Evolutionary conservation across 1,140 invertebrate species (phyloP).

Genomic region (Cardiocondyla obscurior): DNA sequence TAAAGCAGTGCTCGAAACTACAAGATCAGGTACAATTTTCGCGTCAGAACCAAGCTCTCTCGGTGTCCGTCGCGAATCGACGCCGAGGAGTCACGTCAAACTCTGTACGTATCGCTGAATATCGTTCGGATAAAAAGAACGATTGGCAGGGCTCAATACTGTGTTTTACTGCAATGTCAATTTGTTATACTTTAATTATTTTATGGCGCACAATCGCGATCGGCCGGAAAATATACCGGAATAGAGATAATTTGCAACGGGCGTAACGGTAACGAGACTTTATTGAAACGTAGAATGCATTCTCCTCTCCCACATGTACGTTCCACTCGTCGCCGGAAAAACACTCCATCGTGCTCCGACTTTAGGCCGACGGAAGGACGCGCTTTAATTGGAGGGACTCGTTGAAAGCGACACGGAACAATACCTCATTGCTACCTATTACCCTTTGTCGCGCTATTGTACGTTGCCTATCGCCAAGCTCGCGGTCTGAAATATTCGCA

Average conservation of each 20-base stretch:
- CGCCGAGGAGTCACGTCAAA: neutral
- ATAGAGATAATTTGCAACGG: slow-evolving; percentile 26
- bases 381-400: slow-evolving; percentile 48
- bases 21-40: neutral
- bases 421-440: slow-evolving; percentile 56
- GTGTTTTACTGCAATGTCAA: slow-evolving; percentile 16
- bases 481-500: slow-evolving; percentile 11
- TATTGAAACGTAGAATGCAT: slow-evolving; percentile 31
- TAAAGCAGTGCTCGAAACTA: neutral
- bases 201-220: slow-evolving; percentile 6
- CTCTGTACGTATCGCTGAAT: neutral
- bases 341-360: slow-evolving; percentile 19
- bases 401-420: slow-evolving; percentile 50
- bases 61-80: neutral
- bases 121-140: slow-evolving; percentile 23
- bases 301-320: neutral
- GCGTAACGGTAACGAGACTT: slow-evolving; percentile 36
- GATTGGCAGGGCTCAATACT: neutral
- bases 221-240: neutral
- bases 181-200: slow-evolving; percentile 52
- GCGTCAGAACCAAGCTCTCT: neutral
- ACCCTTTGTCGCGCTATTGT: slow-evolving; percentile 48
- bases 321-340: slow-evolving; percentile 8
- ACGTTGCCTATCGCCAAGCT: slow-evolving; percentile 4
- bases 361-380: slow-evolving; percentile 40